Base-by-base conservation (phyloP, 2,113 vertebrate species). In the Picathartes gymnocephalus region DNA sequence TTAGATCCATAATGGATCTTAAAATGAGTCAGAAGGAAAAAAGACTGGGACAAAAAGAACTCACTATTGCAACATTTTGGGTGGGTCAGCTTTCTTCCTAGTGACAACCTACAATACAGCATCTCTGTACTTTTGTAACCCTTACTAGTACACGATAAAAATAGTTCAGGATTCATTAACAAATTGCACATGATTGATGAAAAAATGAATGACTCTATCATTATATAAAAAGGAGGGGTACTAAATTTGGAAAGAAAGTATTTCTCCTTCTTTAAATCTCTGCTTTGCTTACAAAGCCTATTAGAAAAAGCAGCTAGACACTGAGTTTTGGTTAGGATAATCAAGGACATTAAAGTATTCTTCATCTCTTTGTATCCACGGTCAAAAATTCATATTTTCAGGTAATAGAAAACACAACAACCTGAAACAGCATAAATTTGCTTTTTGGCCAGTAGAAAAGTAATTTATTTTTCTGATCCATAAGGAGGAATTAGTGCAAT, bases 381-480 rank as follows among this genome's bases (percentile, higher is more conserved):
- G 28, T 81, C 56, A 88, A 85, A 92, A 69, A 76, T 17, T 53
- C 13, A 13, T 54, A 30, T 81, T 92, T 96, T 91, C 65, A 83
- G 48, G 50, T 89, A 85, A 40, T 62, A 73, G 48, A 74, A 93
- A 96, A 69, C 37, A 76, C 5, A 72, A 51, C 48, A 87, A 57
- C 16, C 61, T 86, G 56, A 33, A 85, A 37, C 62, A 68, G 53
- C 33, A 45, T 66, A 50, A 84, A 86, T 77, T 89, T 97, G 6
- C 53, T 86, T 90, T 85, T 92, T 79, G 70, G 13, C 62, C 44
- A 61, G 35, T 44, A 61, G 68, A 89, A 96, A 94, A 65, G 22
- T 28, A 90, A 61, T 81, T 94, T 77, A 66, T 82, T 96, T 97
- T 89, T 42, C 58, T 88, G 50, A 86, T 90, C 69, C 44, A 90